phyloP scores from a whole-genome alignment of 2,113 vertebrate genomes.

The Canis aureus region DNA sequence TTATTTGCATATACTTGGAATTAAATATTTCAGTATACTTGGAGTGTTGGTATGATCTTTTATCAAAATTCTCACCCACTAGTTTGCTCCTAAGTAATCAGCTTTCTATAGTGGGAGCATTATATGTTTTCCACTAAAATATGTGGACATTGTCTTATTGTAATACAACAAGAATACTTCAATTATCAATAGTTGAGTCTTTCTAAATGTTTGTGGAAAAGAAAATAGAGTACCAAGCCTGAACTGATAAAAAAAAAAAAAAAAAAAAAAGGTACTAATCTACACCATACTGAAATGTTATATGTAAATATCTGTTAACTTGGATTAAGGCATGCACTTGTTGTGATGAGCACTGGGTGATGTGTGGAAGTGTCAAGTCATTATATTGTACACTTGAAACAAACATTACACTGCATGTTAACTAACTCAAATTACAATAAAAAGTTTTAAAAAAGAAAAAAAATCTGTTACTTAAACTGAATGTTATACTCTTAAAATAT shows the following conservation, averaged over 20 bases:
- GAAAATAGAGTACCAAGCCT: background rate
- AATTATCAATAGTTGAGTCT: background rate
- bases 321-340: background rate
- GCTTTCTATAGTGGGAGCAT: background rate
- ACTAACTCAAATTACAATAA: background rate
- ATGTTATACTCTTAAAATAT: background rate
- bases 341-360: background rate
- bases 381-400: background rate
- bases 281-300: background rate
- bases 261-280: background rate
- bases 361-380: background rate
- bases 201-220: background rate
- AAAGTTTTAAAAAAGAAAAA: background rate
- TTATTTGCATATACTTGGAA: background rate
- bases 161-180: background rate
- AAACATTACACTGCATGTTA: background rate
- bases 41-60: background rate
- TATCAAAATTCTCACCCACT: background rate
- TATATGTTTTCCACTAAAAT: background rate
- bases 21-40: conserved; percentile 33
- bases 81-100: background rate
- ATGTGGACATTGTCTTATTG: background rate
- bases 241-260: background rate
- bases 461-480: background rate
- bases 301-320: background rate